phyloP scores from a whole-genome alignment of 2,888 invertebrate species.

The Mimachlamys varia region DNA sequence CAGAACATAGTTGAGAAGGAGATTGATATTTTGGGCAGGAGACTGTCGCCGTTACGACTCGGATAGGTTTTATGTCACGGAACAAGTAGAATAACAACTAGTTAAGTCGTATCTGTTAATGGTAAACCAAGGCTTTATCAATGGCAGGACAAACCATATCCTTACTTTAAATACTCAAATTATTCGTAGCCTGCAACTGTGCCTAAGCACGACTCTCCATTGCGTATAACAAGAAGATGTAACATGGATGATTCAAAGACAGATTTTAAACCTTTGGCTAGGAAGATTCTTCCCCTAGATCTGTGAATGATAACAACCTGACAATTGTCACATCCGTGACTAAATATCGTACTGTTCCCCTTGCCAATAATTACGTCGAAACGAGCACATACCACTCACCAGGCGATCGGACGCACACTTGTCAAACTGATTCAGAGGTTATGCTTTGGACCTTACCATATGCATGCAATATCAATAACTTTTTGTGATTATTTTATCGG shows the following conservation, averaged over 20 bases:
- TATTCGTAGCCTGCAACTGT: neutral
- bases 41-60: neutral
- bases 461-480: neutral
- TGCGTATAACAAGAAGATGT: neutral
- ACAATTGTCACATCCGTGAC: too few species aligned
- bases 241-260: neutral
- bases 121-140: neutral
- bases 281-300: too few species aligned
- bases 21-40: slow-evolving; percentile 16
- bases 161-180: neutral
- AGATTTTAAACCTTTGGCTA: neutral
- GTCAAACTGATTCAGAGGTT: too few species aligned
- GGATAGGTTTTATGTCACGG: neutral
- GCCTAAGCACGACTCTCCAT: neutral
- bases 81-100: neutral
- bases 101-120: neutral
- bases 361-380: neutral
- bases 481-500: too few species aligned
- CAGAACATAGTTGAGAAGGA: neutral
- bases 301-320: too few species aligned
- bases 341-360: neutral
- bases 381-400: neutral
- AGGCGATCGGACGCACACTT: too few species aligned
- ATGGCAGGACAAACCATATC: neutral
- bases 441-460: neutral